These are phyloP conservation scores for Megalops atlanticus DNA, from an alignment of 2,113 vertebrate genomes.

Conservation along the genomic window DNA sequence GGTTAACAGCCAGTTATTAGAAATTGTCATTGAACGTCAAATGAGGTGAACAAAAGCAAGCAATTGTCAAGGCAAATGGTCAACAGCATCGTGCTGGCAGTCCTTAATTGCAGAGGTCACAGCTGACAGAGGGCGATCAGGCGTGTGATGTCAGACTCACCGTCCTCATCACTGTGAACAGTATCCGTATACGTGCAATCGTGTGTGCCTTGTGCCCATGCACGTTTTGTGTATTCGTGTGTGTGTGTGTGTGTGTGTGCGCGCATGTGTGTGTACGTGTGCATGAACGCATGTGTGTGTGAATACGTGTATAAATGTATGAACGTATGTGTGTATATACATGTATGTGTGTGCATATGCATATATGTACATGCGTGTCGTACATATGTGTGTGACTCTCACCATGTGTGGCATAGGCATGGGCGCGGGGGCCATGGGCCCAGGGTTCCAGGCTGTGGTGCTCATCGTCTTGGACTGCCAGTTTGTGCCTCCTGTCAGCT, in stretches of 20 bases:
- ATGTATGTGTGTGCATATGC: not conserved
- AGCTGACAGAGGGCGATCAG: too few species aligned
- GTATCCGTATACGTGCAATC: too few species aligned
- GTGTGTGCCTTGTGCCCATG: too few species aligned
- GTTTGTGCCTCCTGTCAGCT: slow-evolving; percentile 81
- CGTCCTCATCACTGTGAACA: too few species aligned
- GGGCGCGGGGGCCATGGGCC: slow-evolving; percentile 74
- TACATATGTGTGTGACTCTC: slow-evolving; percentile 35
- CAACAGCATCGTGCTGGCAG: not conserved
- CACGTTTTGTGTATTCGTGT: too few species aligned
- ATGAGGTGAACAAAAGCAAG: not conserved
- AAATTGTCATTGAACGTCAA: not conserved
- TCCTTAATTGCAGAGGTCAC: not conserved
- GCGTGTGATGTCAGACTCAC: too few species aligned
- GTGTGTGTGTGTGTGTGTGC: not conserved
- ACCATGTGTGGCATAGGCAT: slow-evolving; percentile 81
- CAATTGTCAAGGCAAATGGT: not conserved
- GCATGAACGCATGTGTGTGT: not conserved
- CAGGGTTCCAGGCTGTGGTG: slow-evolving; percentile 76
- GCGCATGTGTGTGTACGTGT: not conserved
- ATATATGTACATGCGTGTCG: not conserved
- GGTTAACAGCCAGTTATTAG: not conserved
- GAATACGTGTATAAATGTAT: not conserved
- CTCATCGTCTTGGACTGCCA: slow-evolving; percentile 90
- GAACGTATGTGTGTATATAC: not conserved